phyloP scores from a whole-genome alignment of 2,113 vertebrate genomes.

The Glaucomys volans region DNA sequence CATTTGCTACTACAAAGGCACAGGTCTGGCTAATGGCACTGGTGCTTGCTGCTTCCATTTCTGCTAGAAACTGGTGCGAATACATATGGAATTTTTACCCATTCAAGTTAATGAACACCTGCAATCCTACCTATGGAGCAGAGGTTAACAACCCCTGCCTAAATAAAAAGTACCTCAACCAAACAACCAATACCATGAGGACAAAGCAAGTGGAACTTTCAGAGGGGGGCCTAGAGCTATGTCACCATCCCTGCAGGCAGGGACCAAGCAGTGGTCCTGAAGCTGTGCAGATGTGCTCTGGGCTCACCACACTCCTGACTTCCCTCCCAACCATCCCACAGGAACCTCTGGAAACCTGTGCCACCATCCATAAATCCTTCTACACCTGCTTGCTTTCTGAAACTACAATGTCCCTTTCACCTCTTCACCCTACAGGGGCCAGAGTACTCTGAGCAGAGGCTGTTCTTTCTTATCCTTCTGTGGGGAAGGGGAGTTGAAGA shows the following conservation, averaged over 20 bases:
- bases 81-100: not conserved
- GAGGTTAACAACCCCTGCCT: not conserved
- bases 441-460: not conserved
- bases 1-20: constrained; percentile 14
- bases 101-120: not conserved
- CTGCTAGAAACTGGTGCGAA: constrained; percentile 34
- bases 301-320: not conserved
- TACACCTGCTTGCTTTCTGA: not conserved
- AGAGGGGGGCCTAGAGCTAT: too few relatives aligned
- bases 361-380: not conserved
- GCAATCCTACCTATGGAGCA: not conserved
- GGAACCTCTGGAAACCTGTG: not conserved
- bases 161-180: constrained; percentile 10
- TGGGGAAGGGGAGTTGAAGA: not conserved
- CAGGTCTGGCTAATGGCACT: not conserved
- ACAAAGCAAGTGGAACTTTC: not conserved
- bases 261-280: not conserved
- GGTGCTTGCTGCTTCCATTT: not conserved
- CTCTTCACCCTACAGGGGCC: not conserved
- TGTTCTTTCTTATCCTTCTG: not conserved
- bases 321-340: not conserved
- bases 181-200: not conserved
- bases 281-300: not conserved
- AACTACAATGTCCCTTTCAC: not conserved
- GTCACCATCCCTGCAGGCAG: not conserved